These are phyloP conservation scores for Poeciliopsis prolifica DNA, from an alignment of 2,113 vertebrate species.

Conservation along the genomic window DNA sequence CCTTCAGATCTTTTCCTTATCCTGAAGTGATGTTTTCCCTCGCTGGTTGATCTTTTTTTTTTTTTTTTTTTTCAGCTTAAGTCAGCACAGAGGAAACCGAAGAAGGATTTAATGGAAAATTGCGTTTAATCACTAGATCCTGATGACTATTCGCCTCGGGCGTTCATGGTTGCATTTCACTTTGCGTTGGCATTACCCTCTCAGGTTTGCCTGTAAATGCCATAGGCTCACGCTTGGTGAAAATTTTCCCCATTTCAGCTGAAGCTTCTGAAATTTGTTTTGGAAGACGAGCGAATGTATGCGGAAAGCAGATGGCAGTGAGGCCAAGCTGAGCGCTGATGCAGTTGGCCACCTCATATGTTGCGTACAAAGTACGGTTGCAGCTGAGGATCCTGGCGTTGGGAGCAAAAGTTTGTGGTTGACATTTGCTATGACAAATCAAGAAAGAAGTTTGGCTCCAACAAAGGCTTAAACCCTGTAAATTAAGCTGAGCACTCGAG, in stretches of 20 bases:
- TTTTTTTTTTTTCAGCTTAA: constrained; percentile 27
- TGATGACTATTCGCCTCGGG: constrained; percentile 27
- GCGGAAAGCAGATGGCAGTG: constrained; percentile 74
- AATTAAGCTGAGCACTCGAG: constrained; percentile 44
- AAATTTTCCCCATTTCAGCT: constrained; percentile 40
- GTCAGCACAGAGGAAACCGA: constrained; percentile 37
- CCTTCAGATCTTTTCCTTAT: constrained; percentile 48
- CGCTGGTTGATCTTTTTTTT: constrained; percentile 11
- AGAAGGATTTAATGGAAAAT: constrained; percentile 16
- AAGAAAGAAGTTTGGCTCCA: constrained; percentile 37
- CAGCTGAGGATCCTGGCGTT: constrained; percentile 40
- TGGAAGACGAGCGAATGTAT: constrained; percentile 44
- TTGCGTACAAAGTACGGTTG: constrained; percentile 41
- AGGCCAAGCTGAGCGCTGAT: constrained; percentile 62
- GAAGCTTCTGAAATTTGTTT: constrained; percentile 53
- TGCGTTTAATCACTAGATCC: constrained; percentile 28
- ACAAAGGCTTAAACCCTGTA: constrained; percentile 22
- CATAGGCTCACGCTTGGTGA: constrained; percentile 43
- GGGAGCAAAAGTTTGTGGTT: constrained; percentile 57
- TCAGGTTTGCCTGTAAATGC: constrained; percentile 37
- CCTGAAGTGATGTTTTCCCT: constrained; percentile 39
- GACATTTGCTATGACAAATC: constrained; percentile 37
- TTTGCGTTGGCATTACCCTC: constrained; percentile 26
- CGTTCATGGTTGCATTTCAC: constrained; percentile 37
- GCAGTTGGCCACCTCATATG: constrained; percentile 54